These are phyloP conservation scores for Hypsopygia costalis DNA, from an alignment of 2,888 invertebrate genomes.

Conservation along the genomic window DNA sequence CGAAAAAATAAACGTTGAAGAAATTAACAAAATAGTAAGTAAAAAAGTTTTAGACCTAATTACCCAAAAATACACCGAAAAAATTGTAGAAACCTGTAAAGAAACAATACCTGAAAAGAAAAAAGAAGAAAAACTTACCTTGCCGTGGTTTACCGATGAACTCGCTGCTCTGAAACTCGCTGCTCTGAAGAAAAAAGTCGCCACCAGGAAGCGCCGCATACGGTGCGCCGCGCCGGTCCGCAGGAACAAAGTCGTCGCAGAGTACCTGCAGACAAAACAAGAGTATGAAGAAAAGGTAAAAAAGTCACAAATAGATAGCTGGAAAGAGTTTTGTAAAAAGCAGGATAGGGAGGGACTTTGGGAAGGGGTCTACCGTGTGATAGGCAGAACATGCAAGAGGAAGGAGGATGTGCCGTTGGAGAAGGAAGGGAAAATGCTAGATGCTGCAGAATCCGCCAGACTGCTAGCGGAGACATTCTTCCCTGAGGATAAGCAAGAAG, in stretches of 20 bases:
- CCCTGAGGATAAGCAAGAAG: background rate
- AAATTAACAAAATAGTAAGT: background rate
- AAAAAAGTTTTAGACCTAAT: background rate
- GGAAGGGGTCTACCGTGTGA: no score
- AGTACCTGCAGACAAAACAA: background rate
- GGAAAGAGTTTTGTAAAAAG: background rate
- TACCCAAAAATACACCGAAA: slow-evolving; percentile 1
- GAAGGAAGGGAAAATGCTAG: background rate
- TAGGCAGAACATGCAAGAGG: background rate
- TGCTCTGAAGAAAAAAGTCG: slow-evolving; percentile 9
- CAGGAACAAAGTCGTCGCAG: background rate
- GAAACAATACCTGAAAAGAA: no score
- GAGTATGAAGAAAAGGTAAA: background rate
- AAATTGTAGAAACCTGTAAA: slow-evolving; percentile 8
- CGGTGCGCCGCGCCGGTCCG: slow-evolving; percentile 13
- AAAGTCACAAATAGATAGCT: background rate
- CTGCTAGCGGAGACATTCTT: background rate
- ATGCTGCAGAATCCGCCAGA: background rate
- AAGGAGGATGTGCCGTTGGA: background rate
- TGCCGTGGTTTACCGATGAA: slow-evolving; percentile 20
- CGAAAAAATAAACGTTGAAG: background rate
- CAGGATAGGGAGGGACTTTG: background rate
- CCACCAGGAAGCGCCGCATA: slow-evolving; percentile 14
- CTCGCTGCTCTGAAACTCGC: slow-evolving; percentile 13
- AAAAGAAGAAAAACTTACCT: no score